A percentile compares a stretch with the other conserved stretches of the same genome.
Evolutionary conservation across 2,113 vertebrate genomes (phyloP).

Genomic region (Acanthochromis polyacanthus): DNA sequence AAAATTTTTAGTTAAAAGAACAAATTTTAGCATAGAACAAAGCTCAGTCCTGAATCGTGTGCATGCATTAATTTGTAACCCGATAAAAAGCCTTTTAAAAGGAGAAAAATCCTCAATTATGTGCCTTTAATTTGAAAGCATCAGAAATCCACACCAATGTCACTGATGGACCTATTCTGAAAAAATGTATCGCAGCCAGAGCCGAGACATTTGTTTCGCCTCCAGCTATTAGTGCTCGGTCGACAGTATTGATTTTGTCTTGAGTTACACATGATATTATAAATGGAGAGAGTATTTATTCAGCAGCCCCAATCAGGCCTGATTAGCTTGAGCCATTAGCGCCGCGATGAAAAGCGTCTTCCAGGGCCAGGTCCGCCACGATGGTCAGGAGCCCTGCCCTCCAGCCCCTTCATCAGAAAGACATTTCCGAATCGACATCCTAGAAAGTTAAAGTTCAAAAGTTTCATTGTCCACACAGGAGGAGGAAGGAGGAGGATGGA

Average conservation of each 20-base stretch:
- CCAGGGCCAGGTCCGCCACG: constrained; percentile 65
- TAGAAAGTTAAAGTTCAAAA: constrained; percentile 68
- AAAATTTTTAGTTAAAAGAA: constrained; percentile 1
- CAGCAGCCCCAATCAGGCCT: constrained; percentile 78
- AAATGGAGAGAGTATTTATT: constrained; percentile 76
- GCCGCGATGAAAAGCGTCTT: constrained; percentile 78
- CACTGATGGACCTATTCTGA: constrained; percentile 62
- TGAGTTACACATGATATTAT: constrained; percentile 74
- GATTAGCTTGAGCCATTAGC: constrained; percentile 79
- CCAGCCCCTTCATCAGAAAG: constrained; percentile 67
- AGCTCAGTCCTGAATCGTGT: constrained; percentile 38
- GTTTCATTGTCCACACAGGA: constrained; percentile 65
- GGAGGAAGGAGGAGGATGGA: constrained; percentile 53
- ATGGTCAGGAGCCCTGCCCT: constrained; percentile 72
- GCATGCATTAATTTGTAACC: constrained; percentile 24
- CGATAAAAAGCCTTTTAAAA: too few relatives aligned
- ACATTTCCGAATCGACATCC: constrained; percentile 66
- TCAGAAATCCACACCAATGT: constrained; percentile 61
- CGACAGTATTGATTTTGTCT: constrained; percentile 77
- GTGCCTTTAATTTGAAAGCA: constrained; percentile 57
- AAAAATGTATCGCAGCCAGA: constrained; percentile 62
- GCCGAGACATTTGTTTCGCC: constrained; percentile 63
- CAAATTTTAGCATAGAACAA: constrained; percentile 27
- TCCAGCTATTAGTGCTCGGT: constrained; percentile 60
- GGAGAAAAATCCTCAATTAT: constrained; percentile 24